These are phyloP conservation scores for Centruroides sculpturatus DNA, from an alignment of 1,140 invertebrate genomes.

Conservation along the genomic window DNA sequence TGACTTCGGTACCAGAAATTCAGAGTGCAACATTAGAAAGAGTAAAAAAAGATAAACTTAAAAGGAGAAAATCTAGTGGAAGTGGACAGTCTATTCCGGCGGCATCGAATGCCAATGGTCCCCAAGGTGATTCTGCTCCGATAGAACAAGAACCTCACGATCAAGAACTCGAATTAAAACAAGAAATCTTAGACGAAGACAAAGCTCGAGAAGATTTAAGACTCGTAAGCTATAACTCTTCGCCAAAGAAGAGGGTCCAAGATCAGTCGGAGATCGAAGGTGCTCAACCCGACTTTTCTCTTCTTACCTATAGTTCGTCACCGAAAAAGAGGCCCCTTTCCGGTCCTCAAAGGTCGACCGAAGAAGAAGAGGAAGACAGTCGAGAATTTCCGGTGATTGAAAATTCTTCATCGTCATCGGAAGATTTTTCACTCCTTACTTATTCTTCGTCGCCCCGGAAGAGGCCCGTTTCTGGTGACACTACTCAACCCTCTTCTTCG, in stretches of 20 bases:
- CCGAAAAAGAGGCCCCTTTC: too few species aligned
- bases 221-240: too few species aligned
- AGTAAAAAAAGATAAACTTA: conserved; percentile 6
- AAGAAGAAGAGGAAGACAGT: background rate
- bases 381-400: background rate
- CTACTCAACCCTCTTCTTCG: too few species aligned
- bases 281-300: too few species aligned
- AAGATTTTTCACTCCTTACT: background rate
- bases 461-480: background rate
- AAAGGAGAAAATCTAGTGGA: background rate
- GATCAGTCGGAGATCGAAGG: too few species aligned
- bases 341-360: too few species aligned
- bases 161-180: conserved; percentile 14
- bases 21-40: conserved; percentile 14
- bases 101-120: conserved; percentile 18
- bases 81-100: conserved; percentile 2
- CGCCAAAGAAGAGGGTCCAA: too few species aligned
- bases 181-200: conserved; percentile 13
- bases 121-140: background rate
- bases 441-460: background rate
- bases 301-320: too few species aligned
- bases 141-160: conserved; percentile 8
- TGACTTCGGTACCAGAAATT: conserved; percentile 49
- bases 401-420: background rate
- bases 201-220: too few species aligned